These are phyloP conservation scores for Aphodius sticticus DNA, from an alignment of 2,888 invertebrate genomes.

Conservation along the genomic window DNA sequence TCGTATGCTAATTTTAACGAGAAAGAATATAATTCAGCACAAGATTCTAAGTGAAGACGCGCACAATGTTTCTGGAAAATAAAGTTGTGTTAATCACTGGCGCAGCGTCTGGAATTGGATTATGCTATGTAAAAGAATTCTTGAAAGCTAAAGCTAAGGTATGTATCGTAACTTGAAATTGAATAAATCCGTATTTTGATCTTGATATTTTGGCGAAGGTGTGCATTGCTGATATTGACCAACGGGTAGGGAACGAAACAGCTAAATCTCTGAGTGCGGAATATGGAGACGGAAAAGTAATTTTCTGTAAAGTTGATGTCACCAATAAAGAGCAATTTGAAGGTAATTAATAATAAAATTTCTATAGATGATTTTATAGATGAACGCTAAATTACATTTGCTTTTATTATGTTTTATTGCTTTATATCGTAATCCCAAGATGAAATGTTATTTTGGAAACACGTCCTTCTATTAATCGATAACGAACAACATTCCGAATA, in stretches of 20 bases:
- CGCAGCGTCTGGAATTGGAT: slow-evolving; percentile 29
- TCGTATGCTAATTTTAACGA: no score
- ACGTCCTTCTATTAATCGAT: no score
- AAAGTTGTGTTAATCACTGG: slow-evolving; percentile 34
- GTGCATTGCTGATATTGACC: slow-evolving; percentile 32
- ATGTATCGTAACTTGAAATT: background rate
- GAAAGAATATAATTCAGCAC: no score
- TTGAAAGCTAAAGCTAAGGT: slow-evolving; percentile 31
- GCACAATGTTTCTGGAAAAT: slow-evolving; percentile 25
- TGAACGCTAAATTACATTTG: no score
- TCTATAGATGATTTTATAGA: background rate
- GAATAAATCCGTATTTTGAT: background rate
- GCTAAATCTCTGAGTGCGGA: slow-evolving; percentile 24
- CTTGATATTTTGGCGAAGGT: background rate
- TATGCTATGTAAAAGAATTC: slow-evolving; percentile 25
- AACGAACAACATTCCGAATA: no score
- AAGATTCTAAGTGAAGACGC: background rate
- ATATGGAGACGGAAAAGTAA: slow-evolving; percentile 29
- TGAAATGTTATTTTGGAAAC: no score
- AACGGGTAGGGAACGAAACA: slow-evolving; percentile 29
- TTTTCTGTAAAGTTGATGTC: slow-evolving; percentile 35
- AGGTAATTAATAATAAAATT: slow-evolving; percentile 22
- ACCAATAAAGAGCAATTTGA: slow-evolving; percentile 38
- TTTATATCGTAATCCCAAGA: background rate
- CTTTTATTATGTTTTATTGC: background rate